These are phyloP conservation scores for Chitala chitala DNA, from an alignment of 2,113 vertebrate genomes.

Conservation along the genomic window DNA sequence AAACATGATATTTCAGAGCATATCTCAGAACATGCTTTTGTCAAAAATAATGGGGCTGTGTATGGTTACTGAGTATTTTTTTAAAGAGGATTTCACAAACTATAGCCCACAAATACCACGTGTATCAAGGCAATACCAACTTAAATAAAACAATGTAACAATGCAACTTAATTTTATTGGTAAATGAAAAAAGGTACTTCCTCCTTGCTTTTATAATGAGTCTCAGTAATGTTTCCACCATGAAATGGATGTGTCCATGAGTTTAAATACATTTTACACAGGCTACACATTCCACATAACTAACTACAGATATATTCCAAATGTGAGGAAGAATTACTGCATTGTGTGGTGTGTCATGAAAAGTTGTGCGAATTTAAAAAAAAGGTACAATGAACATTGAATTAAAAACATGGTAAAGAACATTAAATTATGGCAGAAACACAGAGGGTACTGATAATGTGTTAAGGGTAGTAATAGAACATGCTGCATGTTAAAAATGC, in stretches of 20 bases:
- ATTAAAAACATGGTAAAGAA: not conserved
- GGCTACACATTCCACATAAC: not conserved
- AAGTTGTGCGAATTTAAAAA: not conserved
- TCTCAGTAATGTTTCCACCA: not conserved
- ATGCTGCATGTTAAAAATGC: no score
- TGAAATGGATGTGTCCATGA: not conserved
- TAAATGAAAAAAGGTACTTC: not conserved
- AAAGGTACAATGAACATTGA: not conserved
- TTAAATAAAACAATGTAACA: not conserved
- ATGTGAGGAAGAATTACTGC: no score
- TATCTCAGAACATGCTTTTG: not conserved
- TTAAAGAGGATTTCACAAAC: slow-evolving; percentile 9
- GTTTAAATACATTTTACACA: not conserved
- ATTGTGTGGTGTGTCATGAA: no score
- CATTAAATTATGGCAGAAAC: no score
- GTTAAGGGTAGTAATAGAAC: not conserved
- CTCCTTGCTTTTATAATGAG: not conserved
- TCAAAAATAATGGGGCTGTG: slow-evolving; percentile 10
- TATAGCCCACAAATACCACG: slow-evolving; percentile 1
- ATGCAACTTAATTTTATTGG: not conserved
- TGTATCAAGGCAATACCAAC: not conserved
- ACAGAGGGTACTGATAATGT: not conserved
- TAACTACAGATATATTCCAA: not conserved
- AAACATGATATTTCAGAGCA: slow-evolving; percentile 3
- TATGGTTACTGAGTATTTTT: slow-evolving; percentile 10